Percentiles rank a stretch among this genome's conserved stretches.
Conservation (phyloP, 2,113 vertebrate genomes). For the Odontophorus gujanensis region DNA sequence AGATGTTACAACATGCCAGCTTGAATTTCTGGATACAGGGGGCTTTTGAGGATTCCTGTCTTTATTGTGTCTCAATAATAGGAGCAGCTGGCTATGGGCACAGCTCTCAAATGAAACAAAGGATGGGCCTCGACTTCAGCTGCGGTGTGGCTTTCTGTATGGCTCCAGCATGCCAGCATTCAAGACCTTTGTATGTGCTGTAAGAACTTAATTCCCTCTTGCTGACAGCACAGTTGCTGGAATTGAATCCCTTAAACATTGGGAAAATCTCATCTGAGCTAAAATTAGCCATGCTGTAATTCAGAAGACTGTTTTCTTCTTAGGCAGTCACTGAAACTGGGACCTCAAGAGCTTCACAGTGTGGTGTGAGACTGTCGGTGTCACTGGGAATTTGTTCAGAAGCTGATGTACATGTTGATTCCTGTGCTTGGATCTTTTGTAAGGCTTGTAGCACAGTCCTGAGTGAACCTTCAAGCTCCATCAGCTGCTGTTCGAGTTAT, state of each 20-base stretch:
- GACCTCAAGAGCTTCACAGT: not conserved
- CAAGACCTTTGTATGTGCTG: not conserved
- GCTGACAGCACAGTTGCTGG: constrained; percentile 1
- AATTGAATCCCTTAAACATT: not conserved
- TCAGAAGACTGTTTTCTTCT: not conserved
- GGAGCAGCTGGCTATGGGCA: constrained; percentile 36
- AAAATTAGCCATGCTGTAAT: not conserved
- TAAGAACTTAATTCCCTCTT: constrained; percentile 10
- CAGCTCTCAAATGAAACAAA: constrained; percentile 16
- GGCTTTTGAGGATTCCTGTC: constrained; percentile 32
- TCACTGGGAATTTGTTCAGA: not conserved
- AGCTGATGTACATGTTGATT: not conserved
- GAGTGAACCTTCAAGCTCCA: not conserved
- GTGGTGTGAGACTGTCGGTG: not conserved
- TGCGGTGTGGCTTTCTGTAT: not conserved
- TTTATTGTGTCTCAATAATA: constrained; percentile 51
- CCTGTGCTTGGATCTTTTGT: not conserved
- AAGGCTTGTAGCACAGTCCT: not conserved
- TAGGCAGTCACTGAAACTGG: not conserved
- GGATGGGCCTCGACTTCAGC: constrained; percentile 4
- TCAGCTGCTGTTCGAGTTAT: not conserved
- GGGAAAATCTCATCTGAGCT: not conserved
- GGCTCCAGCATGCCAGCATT: not conserved
- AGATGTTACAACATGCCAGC: not conserved
- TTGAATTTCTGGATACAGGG: constrained; percentile 47